These are phyloP conservation scores for Rostratula benghalensis DNA, from an alignment of 2,113 vertebrate species.

Conservation along the genomic window DNA sequence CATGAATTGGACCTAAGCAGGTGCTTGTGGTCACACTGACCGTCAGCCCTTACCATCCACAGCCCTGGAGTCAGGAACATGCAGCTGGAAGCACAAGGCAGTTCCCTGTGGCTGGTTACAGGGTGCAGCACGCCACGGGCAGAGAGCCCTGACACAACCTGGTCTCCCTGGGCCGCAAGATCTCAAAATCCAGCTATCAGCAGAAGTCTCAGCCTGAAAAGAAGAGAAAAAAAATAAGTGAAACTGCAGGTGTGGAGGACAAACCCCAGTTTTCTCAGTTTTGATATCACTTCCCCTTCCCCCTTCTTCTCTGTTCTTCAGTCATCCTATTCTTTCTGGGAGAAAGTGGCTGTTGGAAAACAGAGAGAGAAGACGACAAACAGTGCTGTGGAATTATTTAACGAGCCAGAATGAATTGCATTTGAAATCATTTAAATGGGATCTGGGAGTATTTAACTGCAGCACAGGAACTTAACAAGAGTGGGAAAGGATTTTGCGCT, in stretches of 20 bases:
- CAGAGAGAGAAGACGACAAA: constrained; percentile 66
- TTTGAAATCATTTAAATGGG: constrained; percentile 83
- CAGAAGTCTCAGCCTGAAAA: constrained; percentile 43
- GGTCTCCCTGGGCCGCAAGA: constrained; percentile 35
- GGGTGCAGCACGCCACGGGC: background rate
- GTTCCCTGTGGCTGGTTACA: background rate
- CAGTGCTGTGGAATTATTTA: constrained; percentile 80
- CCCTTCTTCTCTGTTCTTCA: background rate
- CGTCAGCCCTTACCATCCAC: background rate
- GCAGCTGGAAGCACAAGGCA: background rate
- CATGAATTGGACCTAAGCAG: background rate
- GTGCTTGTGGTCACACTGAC: background rate
- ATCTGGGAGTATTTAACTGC: constrained; percentile 82
- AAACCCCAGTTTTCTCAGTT: background rate
- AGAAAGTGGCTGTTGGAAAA: constrained; percentile 71
- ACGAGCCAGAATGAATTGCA: constrained; percentile 83
- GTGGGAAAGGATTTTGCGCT: constrained; percentile 78
- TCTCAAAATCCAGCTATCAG: constrained; percentile 43
- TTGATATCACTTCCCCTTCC: background rate
- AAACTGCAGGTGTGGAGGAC: background rate
- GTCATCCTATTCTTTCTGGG: background rate
- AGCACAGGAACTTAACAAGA: constrained; percentile 81
- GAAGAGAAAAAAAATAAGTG: background rate
- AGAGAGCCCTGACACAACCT: constrained; percentile 41
- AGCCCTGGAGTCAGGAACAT: background rate